Evolutionary conservation across 1,140 invertebrate genomes (phyloP).

Genomic region (Nasonia vitripennis): DNA sequence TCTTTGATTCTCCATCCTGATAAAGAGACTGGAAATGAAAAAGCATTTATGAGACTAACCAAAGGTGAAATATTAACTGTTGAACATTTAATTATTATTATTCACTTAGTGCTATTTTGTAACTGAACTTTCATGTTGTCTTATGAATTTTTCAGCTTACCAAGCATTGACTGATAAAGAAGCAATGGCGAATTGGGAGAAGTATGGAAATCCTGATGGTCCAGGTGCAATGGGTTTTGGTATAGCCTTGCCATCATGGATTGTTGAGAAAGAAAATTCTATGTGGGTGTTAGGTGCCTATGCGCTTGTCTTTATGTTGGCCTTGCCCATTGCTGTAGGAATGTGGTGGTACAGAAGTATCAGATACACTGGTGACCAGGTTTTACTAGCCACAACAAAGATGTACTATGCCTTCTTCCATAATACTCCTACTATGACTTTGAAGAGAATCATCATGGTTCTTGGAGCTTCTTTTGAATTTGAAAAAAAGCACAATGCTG

Average conservation of each 20-base stretch:
- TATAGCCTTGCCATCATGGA: slow-evolving; percentile 99
- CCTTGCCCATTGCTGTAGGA: slow-evolving; percentile 93
- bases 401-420: slow-evolving; percentile 97
- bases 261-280: slow-evolving; percentile 99
- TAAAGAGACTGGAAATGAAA: slow-evolving; percentile 97
- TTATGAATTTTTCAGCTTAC: slow-evolving; percentile 74
- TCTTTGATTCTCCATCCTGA: slow-evolving; percentile 97
- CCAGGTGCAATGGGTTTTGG: slow-evolving; percentile 99
- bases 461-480: slow-evolving; percentile 97
- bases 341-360: slow-evolving; percentile 99
- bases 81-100: no score
- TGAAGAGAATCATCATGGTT: slow-evolving; percentile 97
- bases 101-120: no score
- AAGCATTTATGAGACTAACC: slow-evolving; percentile 97
- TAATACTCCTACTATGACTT: slow-evolving; percentile 95
- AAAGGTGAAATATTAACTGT: slow-evolving; percentile 83
- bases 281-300: slow-evolving; percentile 98
- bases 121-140: no score
- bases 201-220: slow-evolving; percentile 99
- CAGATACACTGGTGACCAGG: slow-evolving; percentile 96
- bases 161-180: slow-evolving; percentile 96
- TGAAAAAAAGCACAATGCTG: slow-evolving; percentile 93
- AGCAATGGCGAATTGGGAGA: slow-evolving; percentile 97
- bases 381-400: slow-evolving; percentile 95
- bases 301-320: slow-evolving; percentile 97